These are phyloP conservation scores for Allacma fusca DNA, from an alignment of 2,888 invertebrate genomes.

Conservation along the genomic window DNA sequence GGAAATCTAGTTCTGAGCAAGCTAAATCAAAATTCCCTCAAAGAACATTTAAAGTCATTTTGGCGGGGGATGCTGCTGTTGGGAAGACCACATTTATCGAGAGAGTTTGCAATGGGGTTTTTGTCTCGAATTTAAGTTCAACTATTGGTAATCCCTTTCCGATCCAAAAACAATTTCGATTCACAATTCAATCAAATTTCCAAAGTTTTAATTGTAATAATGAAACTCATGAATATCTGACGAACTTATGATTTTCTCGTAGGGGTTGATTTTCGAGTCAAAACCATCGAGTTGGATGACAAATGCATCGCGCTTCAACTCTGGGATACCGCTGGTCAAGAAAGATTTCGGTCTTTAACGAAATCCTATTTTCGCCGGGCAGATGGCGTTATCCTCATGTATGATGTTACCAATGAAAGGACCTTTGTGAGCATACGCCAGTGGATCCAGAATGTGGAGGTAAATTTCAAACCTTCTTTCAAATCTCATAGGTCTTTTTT, in stretches of 20 bases:
- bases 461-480: constrained; percentile 62
- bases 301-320: constrained; percentile 67
- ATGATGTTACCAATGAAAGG: constrained; percentile 70
- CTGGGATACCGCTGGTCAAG: constrained; percentile 72
- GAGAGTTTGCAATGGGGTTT: constrained; percentile 69
- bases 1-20: no score
- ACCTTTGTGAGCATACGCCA: constrained; percentile 70
- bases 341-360: constrained; percentile 70
- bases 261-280: constrained; percentile 70
- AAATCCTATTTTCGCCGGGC: constrained; percentile 72
- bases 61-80: constrained; percentile 72
- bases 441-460: constrained; percentile 70
- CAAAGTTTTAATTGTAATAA: not conserved
- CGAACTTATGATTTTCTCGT: constrained; percentile 18
- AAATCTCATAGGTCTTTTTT: no score
- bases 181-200: not conserved
- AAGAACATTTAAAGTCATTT: constrained; percentile 70
- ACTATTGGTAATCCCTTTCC: constrained; percentile 67
- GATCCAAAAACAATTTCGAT: not conserved
- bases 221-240: not conserved
- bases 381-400: constrained; percentile 71
- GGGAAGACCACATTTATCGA: constrained; percentile 72
- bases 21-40: constrained; percentile 64
- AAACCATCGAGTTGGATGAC: constrained; percentile 68
- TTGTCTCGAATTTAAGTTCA: constrained; percentile 68